Evolutionary conservation across 2,888 invertebrate species (phyloP).

Genomic region (Sipha maydis): DNA sequence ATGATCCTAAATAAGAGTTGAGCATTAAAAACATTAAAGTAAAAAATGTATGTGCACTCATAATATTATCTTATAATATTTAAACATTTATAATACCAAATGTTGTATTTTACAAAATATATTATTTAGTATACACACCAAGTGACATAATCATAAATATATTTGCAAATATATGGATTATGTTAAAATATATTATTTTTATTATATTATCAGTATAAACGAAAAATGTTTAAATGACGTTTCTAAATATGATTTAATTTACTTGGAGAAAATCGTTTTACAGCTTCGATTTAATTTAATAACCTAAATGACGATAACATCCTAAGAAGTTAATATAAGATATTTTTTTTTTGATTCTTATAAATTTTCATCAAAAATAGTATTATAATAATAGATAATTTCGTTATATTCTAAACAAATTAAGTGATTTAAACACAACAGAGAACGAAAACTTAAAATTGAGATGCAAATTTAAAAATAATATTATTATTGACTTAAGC

Average conservation of each 20-base stretch:
- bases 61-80: no score
- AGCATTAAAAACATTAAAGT: no score
- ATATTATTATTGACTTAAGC: slow-evolving; percentile 8
- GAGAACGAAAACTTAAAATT: not conserved
- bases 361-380: slow-evolving; percentile 11
- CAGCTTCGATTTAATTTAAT: not conserved
- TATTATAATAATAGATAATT: slow-evolving; percentile 5
- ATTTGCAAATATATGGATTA: no score
- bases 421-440: not conserved
- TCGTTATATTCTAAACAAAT: not conserved
- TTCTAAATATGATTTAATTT: not conserved
- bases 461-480: slow-evolving; percentile 8
- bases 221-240: not conserved
- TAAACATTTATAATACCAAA: no score
- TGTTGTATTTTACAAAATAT: no score
- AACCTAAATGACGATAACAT: not conserved
- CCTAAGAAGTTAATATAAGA: not conserved
- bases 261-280: not conserved
- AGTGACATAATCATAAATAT: no score
- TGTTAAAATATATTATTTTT: no score
- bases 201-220: not conserved
- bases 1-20: no score
- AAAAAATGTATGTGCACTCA: no score
- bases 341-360: not conserved
- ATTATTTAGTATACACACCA: no score